These are phyloP conservation scores for Diarsia brunnea DNA, from an alignment of 2,888 invertebrate species.

Conservation along the genomic window DNA sequence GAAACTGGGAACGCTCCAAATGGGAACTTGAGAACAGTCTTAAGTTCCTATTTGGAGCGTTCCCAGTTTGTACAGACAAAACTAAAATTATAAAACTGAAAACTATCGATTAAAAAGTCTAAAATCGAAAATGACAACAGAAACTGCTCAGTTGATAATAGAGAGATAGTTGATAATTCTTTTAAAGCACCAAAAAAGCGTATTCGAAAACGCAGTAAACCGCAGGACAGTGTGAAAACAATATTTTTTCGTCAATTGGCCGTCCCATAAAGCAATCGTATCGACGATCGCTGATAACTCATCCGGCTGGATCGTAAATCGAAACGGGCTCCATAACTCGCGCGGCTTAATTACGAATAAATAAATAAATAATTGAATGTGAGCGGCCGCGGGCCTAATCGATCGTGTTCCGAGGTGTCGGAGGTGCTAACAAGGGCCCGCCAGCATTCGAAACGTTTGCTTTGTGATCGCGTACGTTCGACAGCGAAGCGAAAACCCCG, in stretches of 20 bases:
- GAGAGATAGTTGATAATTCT: not conserved
- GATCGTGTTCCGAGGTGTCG: slow-evolving; percentile 82
- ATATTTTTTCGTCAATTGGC: slow-evolving; percentile 60
- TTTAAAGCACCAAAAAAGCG: slow-evolving; percentile 1
- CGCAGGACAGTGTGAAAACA: slow-evolving; percentile 65
- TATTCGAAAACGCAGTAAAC: slow-evolving; percentile 26
- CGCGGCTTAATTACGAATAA: slow-evolving; percentile 90
- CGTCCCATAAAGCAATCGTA: slow-evolving; percentile 74
- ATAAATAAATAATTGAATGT: slow-evolving; percentile 91
- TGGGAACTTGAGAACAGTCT: not conserved
- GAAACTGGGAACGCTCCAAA: not conserved
- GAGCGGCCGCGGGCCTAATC: slow-evolving; percentile 90
- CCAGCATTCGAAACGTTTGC: slow-evolving; percentile 66
- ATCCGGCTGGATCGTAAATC: slow-evolving; percentile 85
- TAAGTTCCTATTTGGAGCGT: no score
- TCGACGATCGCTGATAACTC: slow-evolving; percentile 81
- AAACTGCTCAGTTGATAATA: not conserved
- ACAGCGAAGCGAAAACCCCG: slow-evolving; percentile 57
- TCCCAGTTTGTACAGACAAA: no score
- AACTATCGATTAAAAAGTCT: not conserved
- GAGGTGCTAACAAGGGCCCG: slow-evolving; percentile 89
- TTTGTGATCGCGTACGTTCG: slow-evolving; percentile 59
- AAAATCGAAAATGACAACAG: not conserved
- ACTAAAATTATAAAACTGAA: not conserved
- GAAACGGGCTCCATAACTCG: slow-evolving; percentile 85